Conservation (phyloP, 92 coral and sea anemone genomes). For the Blastomussa wellsi region DNA sequence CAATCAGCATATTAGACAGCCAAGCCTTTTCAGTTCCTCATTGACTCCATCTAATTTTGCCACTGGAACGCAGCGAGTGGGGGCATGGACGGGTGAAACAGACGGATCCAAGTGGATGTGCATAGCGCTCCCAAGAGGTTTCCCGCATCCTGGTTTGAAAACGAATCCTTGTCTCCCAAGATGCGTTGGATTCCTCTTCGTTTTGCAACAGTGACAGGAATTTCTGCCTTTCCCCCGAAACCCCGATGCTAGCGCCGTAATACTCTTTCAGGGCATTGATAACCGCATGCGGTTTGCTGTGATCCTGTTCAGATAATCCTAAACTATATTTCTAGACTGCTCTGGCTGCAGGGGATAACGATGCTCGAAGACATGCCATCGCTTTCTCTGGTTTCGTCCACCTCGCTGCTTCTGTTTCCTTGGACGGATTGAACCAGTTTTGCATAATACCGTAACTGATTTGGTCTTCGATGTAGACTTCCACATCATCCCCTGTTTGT, state of each 20-base stretch:
- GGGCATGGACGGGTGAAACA: constrained; percentile 47
- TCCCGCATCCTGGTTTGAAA: background rate
- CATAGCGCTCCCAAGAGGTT: constrained; percentile 17
- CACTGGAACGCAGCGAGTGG: constrained; percentile 42
- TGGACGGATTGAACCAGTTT: constrained; percentile 56
- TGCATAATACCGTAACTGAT: constrained; percentile 47
- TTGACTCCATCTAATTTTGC: constrained; percentile 45
- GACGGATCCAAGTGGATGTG: constrained; percentile 48
- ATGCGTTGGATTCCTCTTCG: constrained; percentile 40
- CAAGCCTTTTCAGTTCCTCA: constrained; percentile 39
- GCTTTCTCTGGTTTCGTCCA: constrained; percentile 58
- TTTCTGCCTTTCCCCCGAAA: no score
- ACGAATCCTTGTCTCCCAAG: constrained; percentile 42
- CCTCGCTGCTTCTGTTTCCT: constrained; percentile 41
- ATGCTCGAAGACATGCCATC: constrained; percentile 60
- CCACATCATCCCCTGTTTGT: no score
- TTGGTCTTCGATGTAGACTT: constrained; percentile 44
- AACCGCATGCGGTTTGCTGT: constrained; percentile 51
- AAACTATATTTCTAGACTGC: constrained; percentile 60
- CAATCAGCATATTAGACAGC: no score
- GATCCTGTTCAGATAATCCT: constrained; percentile 55
- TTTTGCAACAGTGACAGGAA: constrained; percentile 49
- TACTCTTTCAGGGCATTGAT: constrained; percentile 55
- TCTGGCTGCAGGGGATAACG: constrained; percentile 69
- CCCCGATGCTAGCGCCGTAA: constrained; percentile 64